Conservation (phyloP, 2,113 vertebrate genomes). For the Cricetomys ansorgei region DNA sequence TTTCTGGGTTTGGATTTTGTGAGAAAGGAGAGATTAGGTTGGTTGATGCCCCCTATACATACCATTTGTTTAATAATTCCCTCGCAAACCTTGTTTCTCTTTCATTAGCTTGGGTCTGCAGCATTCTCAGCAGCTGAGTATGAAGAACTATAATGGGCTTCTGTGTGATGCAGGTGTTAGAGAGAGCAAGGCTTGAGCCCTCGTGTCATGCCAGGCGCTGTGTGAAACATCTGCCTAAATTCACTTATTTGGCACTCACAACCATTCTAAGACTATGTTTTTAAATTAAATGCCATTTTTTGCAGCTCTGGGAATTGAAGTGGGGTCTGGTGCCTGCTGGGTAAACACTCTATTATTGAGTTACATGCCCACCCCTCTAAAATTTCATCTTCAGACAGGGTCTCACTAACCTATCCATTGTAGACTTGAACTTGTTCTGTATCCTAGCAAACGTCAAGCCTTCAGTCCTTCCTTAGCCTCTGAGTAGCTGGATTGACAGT, state of each 20-base stretch:
- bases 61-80: not conserved
- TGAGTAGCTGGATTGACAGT: not conserved
- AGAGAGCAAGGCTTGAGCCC: not conserved
- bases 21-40: not conserved
- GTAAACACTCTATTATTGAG: not conserved
- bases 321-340: not conserved
- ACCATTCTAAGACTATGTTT: not conserved
- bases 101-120: not conserved
- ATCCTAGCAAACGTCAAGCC: not conserved
- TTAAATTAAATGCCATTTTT: not conserved
- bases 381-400: not conserved
- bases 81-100: not conserved
- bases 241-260: not conserved
- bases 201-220: not conserved
- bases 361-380: not conserved
- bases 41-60: not conserved
- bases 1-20: slow-evolving; percentile 18
- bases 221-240: not conserved
- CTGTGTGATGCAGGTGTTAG: not conserved
- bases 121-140: not conserved
- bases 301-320: not conserved
- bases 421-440: not conserved
- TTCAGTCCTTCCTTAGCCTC: not conserved
- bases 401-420: not conserved
- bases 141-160: not conserved